Evolutionary conservation across 2,113 vertebrate genomes (phyloP), one percentile per base, ranked within the genome.

Genomic region (Apodemus sylvaticus): DNA sequence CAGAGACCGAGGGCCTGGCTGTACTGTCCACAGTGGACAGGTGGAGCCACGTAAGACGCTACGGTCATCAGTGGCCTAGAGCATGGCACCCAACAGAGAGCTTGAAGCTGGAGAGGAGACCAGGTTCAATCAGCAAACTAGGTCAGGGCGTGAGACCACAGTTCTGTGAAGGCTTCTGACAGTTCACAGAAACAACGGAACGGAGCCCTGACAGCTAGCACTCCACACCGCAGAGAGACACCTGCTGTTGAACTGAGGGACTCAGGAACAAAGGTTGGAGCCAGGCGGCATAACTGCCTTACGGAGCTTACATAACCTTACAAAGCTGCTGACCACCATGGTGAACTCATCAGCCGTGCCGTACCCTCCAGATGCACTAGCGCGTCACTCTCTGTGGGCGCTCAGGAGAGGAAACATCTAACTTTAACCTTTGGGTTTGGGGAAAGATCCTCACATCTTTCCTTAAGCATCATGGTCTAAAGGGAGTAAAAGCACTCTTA

Each of bases 21-120:
- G 7, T 68, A 0, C 1, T 39, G 73, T 81, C 7, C 14, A 5
- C 1, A 45, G 36, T 31, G 42, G 24, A 79, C 90, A 89, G 5
- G 39, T 51, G 8, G 73, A 95, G 62, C 17, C 86, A 66, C 55
- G 13, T 26, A 34, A 45, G 19, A 5, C 36, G 0, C 34, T 1
- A 2, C 0, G 11, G 58, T 24, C 19, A 2, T 39, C 51, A 9
- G 1, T 1, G 34, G 60, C 24, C 48, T 31, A 48, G 31, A 10
- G n/a, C 1, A 39, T 4, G 19, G 58, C 1, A 16, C 45, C 45
- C 14, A 71, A 60, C 53, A 64, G 31, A 39, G 71, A 74, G 11
- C 36, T 66, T 73, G 10, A 42, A 13, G 29, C 20, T n/a, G 26
- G 31, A 19, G 81, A 45, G 70, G 86, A 55, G 55, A 60, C 19